These are phyloP conservation scores for Lysiphlebus fabarum DNA, from an alignment of 1,140 invertebrate species.

Conservation along the genomic window DNA sequence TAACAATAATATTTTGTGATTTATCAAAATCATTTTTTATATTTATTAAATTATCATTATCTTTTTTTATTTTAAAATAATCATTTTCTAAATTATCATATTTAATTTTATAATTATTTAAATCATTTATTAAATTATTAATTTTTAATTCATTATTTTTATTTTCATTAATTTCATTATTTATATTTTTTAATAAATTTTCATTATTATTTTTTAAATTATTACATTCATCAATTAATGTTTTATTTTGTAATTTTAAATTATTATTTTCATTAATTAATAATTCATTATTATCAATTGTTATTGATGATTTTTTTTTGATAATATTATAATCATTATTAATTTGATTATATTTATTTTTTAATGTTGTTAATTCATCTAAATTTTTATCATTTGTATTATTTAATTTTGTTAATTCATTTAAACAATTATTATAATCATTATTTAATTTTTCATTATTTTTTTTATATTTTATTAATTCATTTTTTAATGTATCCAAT, in stretches of 20 bases:
- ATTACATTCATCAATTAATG: no score
- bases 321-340: background rate
- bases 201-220: no score
- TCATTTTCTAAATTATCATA: background rate
- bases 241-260: no score
- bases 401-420: constrained; percentile 27
- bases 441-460: constrained; percentile 23
- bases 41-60: constrained; percentile 4
- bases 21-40: constrained; percentile 6
- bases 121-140: no score
- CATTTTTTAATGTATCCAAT: constrained; percentile 20
- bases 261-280: no score
- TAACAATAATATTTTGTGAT: constrained; percentile 20
- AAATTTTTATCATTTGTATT: constrained; percentile 14
- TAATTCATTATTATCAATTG: no score
- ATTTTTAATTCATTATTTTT: no score
- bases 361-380: constrained; percentile 20
- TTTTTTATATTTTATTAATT: constrained; percentile 17
- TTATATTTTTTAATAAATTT: no score
- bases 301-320: constrained; percentile 4
- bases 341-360: constrained; percentile 8
- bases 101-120: background rate
- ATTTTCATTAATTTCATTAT: no score
- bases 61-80: constrained; percentile 11
- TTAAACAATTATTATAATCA: constrained; percentile 20